Evolutionary conservation across 2,113 vertebrate species (phyloP).

Genomic region (Plecotus auritus): DNA sequence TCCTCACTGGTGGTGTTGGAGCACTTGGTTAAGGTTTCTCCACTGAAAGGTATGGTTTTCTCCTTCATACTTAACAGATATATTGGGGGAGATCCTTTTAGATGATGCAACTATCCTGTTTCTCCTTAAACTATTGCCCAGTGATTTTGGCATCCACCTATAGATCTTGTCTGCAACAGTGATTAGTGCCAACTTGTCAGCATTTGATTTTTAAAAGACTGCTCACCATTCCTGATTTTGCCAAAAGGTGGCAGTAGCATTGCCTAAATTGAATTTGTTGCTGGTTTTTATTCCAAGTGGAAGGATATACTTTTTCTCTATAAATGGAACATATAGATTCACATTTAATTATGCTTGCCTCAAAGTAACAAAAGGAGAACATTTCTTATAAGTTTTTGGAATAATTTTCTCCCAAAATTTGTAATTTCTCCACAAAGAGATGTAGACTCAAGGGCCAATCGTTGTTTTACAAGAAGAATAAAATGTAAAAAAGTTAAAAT

Average conservation of each 20-base stretch:
- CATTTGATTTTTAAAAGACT: neutral
- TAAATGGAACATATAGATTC: neutral
- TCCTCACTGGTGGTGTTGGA: neutral
- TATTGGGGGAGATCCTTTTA: neutral
- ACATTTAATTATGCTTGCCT: neutral
- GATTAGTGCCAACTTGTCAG: neutral
- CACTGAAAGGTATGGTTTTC: neutral
- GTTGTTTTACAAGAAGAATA: neutral
- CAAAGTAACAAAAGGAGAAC: neutral
- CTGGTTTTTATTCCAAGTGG: neutral
- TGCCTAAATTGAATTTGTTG: neutral
- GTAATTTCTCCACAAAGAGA: neutral
- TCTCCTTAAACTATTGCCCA: neutral
- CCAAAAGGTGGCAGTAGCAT: conserved; percentile 41
- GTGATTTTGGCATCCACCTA: neutral
- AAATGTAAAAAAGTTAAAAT: neutral
- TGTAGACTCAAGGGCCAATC: neutral
- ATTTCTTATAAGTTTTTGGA: neutral
- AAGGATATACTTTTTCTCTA: neutral
- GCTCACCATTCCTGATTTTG: neutral
- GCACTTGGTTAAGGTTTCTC: neutral
- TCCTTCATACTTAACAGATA: neutral
- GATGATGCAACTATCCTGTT: neutral
- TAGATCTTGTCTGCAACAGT: neutral
- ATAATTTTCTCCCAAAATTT: neutral